Conservation (phyloP, 2,797 vertebrate genomes). For the Hippocampus kuda region DNA sequence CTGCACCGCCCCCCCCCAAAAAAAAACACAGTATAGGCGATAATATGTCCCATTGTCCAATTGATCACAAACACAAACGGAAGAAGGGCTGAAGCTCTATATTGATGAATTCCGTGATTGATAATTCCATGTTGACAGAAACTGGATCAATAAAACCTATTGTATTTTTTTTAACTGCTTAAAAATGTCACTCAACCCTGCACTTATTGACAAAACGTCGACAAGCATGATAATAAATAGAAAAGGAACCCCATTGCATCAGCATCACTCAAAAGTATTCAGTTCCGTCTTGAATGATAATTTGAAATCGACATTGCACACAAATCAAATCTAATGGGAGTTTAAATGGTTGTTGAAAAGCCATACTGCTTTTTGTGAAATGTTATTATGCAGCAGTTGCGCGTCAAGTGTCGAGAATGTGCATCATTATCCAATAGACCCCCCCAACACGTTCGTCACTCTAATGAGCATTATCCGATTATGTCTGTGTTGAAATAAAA, state of each 20-base stretch:
- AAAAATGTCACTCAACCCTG: background rate
- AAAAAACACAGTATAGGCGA: background rate
- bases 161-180: background rate
- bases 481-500: background rate
- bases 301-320: background rate
- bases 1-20: too few species aligned
- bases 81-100: background rate
- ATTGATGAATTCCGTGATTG: constrained; percentile 9
- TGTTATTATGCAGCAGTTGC: background rate
- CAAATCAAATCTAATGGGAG: background rate
- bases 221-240: background rate
- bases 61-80: background rate
- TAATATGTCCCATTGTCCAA: background rate
- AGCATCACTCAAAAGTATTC: background rate
- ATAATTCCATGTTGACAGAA: constrained; percentile 5
- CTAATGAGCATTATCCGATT: too few species aligned
- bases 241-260: background rate
- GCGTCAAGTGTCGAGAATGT: background rate
- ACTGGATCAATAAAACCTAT: constrained; percentile 4
- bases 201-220: constrained; percentile 10
- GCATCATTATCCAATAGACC: background rate
- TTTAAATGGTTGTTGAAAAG: background rate
- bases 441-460: background rate
- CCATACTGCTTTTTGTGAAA: background rate
- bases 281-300: too few species aligned